Evolutionary conservation across 2,888 invertebrate species (phyloP), one percentile per base, ranked within the genome.

Genomic region (Lacanobia wlatinum): DNA sequence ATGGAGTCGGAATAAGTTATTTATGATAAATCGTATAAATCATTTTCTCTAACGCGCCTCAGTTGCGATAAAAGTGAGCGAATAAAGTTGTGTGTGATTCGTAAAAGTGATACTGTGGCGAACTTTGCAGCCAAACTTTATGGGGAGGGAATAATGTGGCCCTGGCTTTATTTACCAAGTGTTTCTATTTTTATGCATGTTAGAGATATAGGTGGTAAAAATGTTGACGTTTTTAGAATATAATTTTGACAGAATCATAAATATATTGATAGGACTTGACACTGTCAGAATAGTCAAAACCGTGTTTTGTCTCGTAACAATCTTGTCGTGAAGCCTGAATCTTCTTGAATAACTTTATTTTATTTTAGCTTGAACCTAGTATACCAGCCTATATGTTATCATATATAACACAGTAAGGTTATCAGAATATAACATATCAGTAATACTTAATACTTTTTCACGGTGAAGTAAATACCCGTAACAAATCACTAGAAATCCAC

Each of bases 1-100:
- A 92, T 92, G 90, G 91, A 93, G 88, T 92, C 90, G 87, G 89
- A 91, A 93, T 95, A 95, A 95, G 90, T 94, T 96, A 95, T 96
- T 96, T 96, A 96, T 95, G 94, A 95, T 95, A 95, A 95, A 94
- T 92, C 91, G 90, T 93, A 96, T 96, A 96, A 95, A 96, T 96
- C 95, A 96, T 96, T 94, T 94, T 93, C 89, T 86, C 91, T 94
- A 94, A 93, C 94, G 93, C 92, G 91, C 93, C 89, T 89, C 87
- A 89, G 88, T 90, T 86, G 91, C 92, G 95, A 95, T 95, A 96
- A 95, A 94, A 94, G 94, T 90, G 91, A 92, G 90, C 93, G 94
- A 94, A 94, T 95, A 93, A 95, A 96, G 92, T 96, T 94, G 93
- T 93, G 94, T 93, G 93, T 91, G 95, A 95, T 96, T 93, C 92